Conservation (phyloP, 2,888 invertebrate genomes). For the Luperina testacea region DNA sequence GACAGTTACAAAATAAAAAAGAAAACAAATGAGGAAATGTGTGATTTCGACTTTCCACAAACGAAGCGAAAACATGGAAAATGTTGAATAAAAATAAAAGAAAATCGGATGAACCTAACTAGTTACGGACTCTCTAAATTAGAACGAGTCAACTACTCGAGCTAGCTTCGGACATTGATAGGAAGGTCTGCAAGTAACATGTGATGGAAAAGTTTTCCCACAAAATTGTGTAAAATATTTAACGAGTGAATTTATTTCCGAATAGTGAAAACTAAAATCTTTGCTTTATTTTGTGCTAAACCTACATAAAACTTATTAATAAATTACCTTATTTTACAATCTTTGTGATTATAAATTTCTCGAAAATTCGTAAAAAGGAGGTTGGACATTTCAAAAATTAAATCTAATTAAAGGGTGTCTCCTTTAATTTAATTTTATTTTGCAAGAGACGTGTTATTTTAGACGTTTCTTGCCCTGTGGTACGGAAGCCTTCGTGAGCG, state of each 20-base stretch:
- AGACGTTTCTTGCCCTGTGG: too few relatives aligned
- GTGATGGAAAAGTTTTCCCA: slow-evolving; percentile 13
- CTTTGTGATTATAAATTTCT: neutral
- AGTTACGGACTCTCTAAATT: slow-evolving; percentile 45
- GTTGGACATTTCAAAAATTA: too few relatives aligned
- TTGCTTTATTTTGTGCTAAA: neutral
- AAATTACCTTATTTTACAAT: neutral
- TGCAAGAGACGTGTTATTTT: too few relatives aligned
- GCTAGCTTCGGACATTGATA: slow-evolving; percentile 21
- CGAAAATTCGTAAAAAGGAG: neutral
- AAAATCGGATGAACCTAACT: slow-evolving; percentile 35
- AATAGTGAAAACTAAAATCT: neutral
- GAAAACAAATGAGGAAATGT: neutral
- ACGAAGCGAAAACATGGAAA: slow-evolving; percentile 32
- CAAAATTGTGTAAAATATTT: neutral
- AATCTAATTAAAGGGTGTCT: too few relatives aligned
- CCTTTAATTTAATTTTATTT: too few relatives aligned
- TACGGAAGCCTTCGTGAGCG: too few relatives aligned
- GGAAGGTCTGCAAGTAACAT: slow-evolving; percentile 34
- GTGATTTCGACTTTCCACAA: slow-evolving; percentile 21
- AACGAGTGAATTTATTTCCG: slow-evolving; percentile 7
- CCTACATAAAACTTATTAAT: neutral
- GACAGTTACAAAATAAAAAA: slow-evolving; percentile 22
- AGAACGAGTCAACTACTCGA: slow-evolving; percentile 28
- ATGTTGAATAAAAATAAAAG: slow-evolving; percentile 32